Evolutionary conservation across 2,797 vertebrate species (phyloP).

Genomic region (Microcaecilia unicolor): DNA sequence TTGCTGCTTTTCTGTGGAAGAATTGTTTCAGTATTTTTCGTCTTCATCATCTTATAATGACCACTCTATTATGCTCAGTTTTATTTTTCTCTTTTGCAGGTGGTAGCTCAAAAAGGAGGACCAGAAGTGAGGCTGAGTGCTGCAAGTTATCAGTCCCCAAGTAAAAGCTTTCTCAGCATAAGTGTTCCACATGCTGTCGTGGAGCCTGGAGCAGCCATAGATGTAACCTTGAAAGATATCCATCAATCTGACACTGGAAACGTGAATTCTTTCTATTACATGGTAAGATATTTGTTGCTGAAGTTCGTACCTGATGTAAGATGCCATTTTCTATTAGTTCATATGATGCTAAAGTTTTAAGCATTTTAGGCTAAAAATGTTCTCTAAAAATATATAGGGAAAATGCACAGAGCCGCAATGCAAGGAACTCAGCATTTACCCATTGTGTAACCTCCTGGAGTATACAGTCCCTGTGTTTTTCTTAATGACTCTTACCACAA

Average conservation of each 20-base stretch:
- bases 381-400: too few relatives aligned
- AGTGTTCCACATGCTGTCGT: conserved; percentile 24
- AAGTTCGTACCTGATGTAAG: not conserved
- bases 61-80: not conserved
- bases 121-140: conserved; percentile 8
- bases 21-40: too few relatives aligned
- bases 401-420: too few relatives aligned
- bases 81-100: conserved; percentile 20
- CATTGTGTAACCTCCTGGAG: too few relatives aligned
- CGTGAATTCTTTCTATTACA: conserved; percentile 46
- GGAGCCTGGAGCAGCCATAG: conserved; percentile 32
- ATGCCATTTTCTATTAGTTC: not conserved
- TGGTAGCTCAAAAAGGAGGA: conserved; percentile 35
- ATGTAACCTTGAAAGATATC: conserved; percentile 30
- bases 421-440: too few relatives aligned
- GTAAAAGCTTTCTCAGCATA: conserved; percentile 38
- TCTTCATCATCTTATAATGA: too few relatives aligned
- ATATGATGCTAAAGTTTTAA: too few relatives aligned
- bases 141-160: conserved; percentile 19
- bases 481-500: too few relatives aligned
- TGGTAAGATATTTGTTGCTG: conserved; percentile 30
- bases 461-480: too few relatives aligned
- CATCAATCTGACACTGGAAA: conserved; percentile 10
- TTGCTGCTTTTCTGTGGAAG: too few relatives aligned
- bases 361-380: too few relatives aligned